These are phyloP conservation scores for Engraulis encrasicolus DNA, from an alignment of 2,113 vertebrate species.

Conservation along the genomic window DNA sequence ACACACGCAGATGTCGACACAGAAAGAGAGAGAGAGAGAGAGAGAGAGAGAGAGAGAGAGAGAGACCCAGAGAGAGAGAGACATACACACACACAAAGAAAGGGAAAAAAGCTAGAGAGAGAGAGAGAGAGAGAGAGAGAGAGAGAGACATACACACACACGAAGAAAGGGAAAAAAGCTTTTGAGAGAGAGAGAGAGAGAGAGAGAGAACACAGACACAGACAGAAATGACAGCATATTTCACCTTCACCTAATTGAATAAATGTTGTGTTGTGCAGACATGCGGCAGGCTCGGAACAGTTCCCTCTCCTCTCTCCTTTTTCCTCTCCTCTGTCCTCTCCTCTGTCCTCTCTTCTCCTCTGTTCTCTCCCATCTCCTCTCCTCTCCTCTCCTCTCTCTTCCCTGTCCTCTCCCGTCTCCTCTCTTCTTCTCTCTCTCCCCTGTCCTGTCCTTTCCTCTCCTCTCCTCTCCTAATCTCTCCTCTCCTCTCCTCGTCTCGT, in stretches of 20 bases:
- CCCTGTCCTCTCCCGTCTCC: no score
- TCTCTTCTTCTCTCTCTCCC: no score
- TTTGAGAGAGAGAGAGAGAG: not conserved
- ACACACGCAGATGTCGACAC: not conserved
- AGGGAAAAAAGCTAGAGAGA: not conserved
- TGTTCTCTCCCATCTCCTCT: no score
- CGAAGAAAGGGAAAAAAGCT: not conserved
- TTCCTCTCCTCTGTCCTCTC: no score
- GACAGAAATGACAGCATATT: not conserved
- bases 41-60: not conserved
- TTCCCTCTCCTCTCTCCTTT: no score
- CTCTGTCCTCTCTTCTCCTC: no score
- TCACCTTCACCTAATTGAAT: conserved; percentile 3
- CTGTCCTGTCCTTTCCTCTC: no score
- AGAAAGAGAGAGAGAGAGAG: not conserved
- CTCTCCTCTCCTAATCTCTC: no score
- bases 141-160: not conserved
- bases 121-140: not conserved
- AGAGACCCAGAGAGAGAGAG: no score
- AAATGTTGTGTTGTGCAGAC: not conserved
- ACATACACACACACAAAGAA: not conserved
- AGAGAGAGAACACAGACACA: not conserved
- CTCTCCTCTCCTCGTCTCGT: no score
- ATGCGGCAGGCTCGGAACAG: not conserved
- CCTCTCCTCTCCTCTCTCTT: no score